Evolutionary conservation across 2,888 invertebrate genomes (phyloP), one percentile per base, ranked within the genome.

Genomic region (Drosophila mettleri): DNA sequence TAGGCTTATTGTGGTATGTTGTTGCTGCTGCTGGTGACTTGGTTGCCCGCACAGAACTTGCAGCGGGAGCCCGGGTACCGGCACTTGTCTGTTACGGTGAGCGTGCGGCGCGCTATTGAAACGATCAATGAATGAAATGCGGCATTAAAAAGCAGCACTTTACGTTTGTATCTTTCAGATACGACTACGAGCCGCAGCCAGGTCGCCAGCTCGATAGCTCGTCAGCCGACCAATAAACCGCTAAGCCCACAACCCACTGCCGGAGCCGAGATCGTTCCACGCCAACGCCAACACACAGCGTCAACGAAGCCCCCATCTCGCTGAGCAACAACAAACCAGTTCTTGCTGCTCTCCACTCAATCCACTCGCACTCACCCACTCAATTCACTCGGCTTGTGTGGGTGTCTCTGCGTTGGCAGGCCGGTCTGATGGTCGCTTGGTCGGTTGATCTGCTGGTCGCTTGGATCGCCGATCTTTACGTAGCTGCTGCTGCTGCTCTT

Each of bases 221-320:
- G 34, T 38, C 57, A 55, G 59, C 51, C 83, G 88, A 89, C 87
- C 89, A 88, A 87, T 82, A 88, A 86, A 88, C 89, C 89, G 90
- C 88, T 86, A 90, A 90, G 80, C 90, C 90, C 89, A 90, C 90
- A 90, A 81, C 90, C 90, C 89, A 90, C 90, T 89, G 88, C 84
- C 79, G 75, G 66, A 70, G 52, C 58, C 51, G 53, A 73, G 71
- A 72, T 72, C 74, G 60, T 49, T 66, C 55, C 73, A 72, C 72
- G 59, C 64, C 71, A 75, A 67, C 76, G 69, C 59, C 66, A 66
- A 53, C 68, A 65, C 69, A 65, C 33, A 48, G 61, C 67, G 76
- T 69, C 72, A 84, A 71, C 71, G 81, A 70, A 74, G 74, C 53
- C 78, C 63, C 45, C 62, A 59, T 72, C 73, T 54, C 73, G 65